Evolutionary conservation across 2,888 invertebrate genomes (phyloP), one percentile per base, ranked within the genome.

Genomic region (Callyntrura sp.): DNA sequence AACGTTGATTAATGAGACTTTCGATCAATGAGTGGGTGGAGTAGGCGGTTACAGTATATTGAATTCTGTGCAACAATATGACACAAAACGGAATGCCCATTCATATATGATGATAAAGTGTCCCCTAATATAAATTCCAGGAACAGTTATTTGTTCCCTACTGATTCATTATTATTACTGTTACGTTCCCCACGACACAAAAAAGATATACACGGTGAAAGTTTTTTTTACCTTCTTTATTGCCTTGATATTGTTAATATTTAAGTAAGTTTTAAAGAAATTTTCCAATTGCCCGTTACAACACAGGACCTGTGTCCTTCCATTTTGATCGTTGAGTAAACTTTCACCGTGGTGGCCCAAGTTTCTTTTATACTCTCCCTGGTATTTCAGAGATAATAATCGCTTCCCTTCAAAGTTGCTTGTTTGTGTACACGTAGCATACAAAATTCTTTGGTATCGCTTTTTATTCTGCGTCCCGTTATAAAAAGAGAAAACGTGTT

Each of bases 1-100:
- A 35, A 4, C 35, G 25, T 14, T 65, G 65, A 65, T 65, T 65
- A 65, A 65, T 65, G 28, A 65, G 65, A 23, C 28, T 65, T 65
- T 28, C 5, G 28, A 65, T 65, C 65, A 65, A 35, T 65, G 9
- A 25, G 25, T 62, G 17, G 14, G 57, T n/a, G 57, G 60, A 60
- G 60, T 60, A 23, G 60, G 60, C 23, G 60, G 23, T 23, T 35
- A 35, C n/a, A 35, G 35, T 35, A 23, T 55, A 55, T 55, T 55
- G 14, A n/a, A 55, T 51, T 11, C 11, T 55, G 12, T 55, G 35
- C 35, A 35, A 35, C 6, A 35, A 35, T 35, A 4, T 35, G 35
- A 2, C 6, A 2, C 35, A 35, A 35, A 35, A 35, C 35, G 35
- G 2, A 35, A 35, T 35, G 35, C 35, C 6, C 35, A 35, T 35